These are phyloP conservation scores for Drosophila busckii DNA, from an alignment of 1,140 invertebrate genomes.

Conservation along the genomic window DNA sequence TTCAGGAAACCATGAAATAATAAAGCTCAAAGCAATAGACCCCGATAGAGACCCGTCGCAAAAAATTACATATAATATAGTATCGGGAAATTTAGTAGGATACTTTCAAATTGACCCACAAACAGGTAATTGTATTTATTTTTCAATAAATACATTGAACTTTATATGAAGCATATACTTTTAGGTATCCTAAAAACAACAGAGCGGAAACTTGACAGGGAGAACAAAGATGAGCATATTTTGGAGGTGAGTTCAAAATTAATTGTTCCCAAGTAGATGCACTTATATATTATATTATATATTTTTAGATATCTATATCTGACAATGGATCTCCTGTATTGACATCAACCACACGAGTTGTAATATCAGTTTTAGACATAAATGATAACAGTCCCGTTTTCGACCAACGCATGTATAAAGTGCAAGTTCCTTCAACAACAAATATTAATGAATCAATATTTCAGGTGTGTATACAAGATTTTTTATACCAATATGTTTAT, in stretches of 20 bases:
- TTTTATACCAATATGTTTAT: no score
- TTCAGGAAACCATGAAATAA: slow-evolving; percentile 85
- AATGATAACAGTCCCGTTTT: slow-evolving; percentile 93
- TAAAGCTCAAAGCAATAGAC: slow-evolving; percentile 89
- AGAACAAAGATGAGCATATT: slow-evolving; percentile 90
- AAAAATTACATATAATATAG: slow-evolving; percentile 89
- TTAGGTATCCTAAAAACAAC: slow-evolving; percentile 91
- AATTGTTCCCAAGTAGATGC: no score
- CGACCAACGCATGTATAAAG: slow-evolving; percentile 88
- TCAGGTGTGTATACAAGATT: slow-evolving; percentile 79
- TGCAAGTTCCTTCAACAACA: slow-evolving; percentile 85
- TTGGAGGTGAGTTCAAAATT: slow-evolving; percentile 84
- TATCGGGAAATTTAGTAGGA: slow-evolving; percentile 92
- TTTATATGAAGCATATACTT: slow-evolving; percentile 55
- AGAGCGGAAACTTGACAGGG: slow-evolving; percentile 89
- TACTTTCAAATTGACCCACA: slow-evolving; percentile 92
- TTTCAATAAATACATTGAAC: background rate
- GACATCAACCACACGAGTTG: slow-evolving; percentile 90
- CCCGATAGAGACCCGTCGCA: slow-evolving; percentile 85
- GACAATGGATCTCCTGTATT: slow-evolving; percentile 88
- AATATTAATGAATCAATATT: slow-evolving; percentile 82
- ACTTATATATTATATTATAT: background rate
- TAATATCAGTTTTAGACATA: slow-evolving; percentile 89
- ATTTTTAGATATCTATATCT: slow-evolving; percentile 85
- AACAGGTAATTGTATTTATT: slow-evolving; percentile 84